Conservation (phyloP, 1,140 invertebrate species). For the Drosophila murphyi region DNA sequence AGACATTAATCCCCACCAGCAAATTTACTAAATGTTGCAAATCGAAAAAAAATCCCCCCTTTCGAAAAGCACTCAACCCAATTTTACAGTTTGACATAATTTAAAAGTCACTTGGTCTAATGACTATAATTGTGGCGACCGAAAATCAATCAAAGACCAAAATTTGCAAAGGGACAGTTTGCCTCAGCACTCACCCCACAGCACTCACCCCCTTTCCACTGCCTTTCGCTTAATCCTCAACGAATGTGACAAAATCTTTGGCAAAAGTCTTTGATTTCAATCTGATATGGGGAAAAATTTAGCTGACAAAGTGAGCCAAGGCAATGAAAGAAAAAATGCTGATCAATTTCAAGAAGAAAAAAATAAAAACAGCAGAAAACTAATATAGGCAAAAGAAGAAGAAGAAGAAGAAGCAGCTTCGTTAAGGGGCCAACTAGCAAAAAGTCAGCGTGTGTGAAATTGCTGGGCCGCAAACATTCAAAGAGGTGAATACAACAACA, state of each 20-base stretch:
- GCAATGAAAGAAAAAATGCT: slow-evolving; percentile 11
- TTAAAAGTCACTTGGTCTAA: slow-evolving; percentile 54
- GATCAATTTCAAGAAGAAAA: slow-evolving; percentile 6
- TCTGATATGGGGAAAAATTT: slow-evolving; percentile 5
- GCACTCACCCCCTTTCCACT: not conserved
- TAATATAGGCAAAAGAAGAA: not conserved
- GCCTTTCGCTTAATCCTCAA: slow-evolving; percentile 18
- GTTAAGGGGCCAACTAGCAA: not conserved
- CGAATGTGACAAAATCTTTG: slow-evolving; percentile 59
- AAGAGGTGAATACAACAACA: slow-evolving; percentile 13
- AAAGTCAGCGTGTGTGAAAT: slow-evolving; percentile 59
- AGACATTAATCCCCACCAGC: not conserved
- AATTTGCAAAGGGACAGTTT: slow-evolving; percentile 2
- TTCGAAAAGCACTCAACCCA: not conserved
- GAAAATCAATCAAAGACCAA: slow-evolving; percentile 37
- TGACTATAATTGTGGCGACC: slow-evolving; percentile 39
- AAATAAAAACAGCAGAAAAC: slow-evolving; percentile 13
- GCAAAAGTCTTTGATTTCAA: slow-evolving; percentile 38
- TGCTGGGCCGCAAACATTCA: slow-evolving; percentile 12
- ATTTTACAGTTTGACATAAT: slow-evolving; percentile 38
- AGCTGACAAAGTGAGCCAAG: slow-evolving; percentile 3
- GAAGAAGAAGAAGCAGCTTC: not conserved
- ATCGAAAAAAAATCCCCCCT: not conserved
- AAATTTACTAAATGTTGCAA: no score
- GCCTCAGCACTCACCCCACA: slow-evolving; percentile 3